Evolutionary conservation across 2,888 invertebrate genomes (phyloP).

Genomic region (Koerneria pararmatus): DNA sequence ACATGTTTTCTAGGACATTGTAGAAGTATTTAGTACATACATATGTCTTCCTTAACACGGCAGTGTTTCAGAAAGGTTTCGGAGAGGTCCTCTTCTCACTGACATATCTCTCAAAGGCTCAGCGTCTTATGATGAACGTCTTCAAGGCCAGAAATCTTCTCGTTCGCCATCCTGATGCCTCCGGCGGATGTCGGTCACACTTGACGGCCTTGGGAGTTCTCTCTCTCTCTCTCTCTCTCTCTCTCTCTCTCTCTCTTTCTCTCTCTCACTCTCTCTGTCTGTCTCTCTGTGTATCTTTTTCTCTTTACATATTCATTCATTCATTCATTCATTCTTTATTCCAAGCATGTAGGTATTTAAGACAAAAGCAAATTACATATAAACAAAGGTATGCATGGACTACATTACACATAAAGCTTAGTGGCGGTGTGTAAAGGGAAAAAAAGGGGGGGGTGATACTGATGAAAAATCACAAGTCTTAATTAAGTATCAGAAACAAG

Average conservation of each 20-base stretch:
- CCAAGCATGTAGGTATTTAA: too few relatives aligned
- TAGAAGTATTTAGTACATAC: too few relatives aligned
- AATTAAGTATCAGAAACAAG: too few relatives aligned
- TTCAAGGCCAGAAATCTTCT: constrained; percentile 65
- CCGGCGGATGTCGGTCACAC: constrained; percentile 1
- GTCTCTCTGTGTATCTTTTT: too few relatives aligned
- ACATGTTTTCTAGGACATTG: too few relatives aligned
- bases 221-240: constrained; percentile 1
- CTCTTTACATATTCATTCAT: too few relatives aligned
- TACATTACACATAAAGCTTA: neutral
- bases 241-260: neutral
- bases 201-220: neutral
- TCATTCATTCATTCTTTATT: neutral
- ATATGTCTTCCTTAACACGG: too few relatives aligned
- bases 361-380: too few relatives aligned
- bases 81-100: constrained; percentile 68
- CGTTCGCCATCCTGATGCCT: constrained; percentile 6
- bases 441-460: neutral
- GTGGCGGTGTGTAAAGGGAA: too few relatives aligned
- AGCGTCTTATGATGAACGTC: constrained; percentile 67
- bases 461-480: too few relatives aligned
- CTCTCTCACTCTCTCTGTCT: neutral
- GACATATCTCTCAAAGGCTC: constrained; percentile 66
- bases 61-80: constrained; percentile 62
- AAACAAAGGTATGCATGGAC: too few relatives aligned